These are phyloP conservation scores for Lasioglossum pauxillum DNA, from an alignment of 2,888 invertebrate species.

Conservation along the genomic window DNA sequence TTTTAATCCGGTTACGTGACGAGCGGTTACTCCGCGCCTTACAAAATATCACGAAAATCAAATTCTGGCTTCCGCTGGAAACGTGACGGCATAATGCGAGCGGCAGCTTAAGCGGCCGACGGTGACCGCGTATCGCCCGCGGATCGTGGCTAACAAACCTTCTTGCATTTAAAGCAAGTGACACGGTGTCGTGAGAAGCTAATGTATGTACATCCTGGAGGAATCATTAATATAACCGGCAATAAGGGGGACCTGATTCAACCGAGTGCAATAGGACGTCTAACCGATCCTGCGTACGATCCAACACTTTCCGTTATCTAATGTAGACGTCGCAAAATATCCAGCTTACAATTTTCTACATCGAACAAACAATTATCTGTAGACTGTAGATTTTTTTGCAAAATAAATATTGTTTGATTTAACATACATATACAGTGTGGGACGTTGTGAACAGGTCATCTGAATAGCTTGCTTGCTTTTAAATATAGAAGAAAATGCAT, in stretches of 20 bases:
- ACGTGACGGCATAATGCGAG: constrained; percentile 53
- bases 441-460: too few relatives aligned
- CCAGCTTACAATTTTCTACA: not conserved
- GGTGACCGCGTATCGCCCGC: constrained; percentile 31
- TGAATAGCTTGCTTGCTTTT: too few relatives aligned
- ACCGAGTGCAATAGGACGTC: not conserved
- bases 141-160: constrained; percentile 39
- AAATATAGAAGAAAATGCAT: too few relatives aligned
- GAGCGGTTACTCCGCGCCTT: constrained; percentile 32
- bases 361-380: not conserved
- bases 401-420: not conserved
- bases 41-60: constrained; percentile 56
- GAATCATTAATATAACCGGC: constrained; percentile 60
- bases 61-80: constrained; percentile 30
- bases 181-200: constrained; percentile 53
- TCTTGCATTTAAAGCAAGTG: constrained; percentile 64
- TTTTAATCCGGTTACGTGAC: constrained; percentile 47
- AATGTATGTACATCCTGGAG: constrained; percentile 58
- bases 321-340: not conserved
- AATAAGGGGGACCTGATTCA: constrained; percentile 52
- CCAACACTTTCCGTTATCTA: not conserved
- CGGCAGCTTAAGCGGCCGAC: constrained; percentile 29
- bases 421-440: too few relatives aligned
- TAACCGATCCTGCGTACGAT: not conserved
- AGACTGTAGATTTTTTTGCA: not conserved